Evolutionary conservation across 2,113 vertebrate genomes (phyloP).

Genomic region (Camarhynchus parvulus): DNA sequence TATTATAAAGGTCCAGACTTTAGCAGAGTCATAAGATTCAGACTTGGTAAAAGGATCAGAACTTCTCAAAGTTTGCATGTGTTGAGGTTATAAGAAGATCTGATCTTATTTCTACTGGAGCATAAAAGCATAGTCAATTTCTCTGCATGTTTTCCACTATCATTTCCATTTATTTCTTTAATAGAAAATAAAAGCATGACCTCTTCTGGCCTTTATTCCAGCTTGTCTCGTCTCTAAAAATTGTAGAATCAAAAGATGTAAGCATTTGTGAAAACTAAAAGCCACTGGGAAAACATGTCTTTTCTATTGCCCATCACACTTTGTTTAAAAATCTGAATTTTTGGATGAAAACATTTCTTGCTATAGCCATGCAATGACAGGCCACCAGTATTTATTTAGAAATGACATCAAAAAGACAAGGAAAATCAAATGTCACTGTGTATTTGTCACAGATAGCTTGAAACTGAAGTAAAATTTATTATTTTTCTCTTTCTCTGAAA

Average conservation of each 20-base stretch:
- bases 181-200: background rate
- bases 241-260: background rate
- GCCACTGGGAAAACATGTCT: constrained; percentile 18
- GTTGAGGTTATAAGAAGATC: background rate
- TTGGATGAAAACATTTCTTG: constrained; percentile 1
- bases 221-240: background rate
- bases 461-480: constrained; percentile 33
- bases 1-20: background rate
- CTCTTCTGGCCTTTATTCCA: background rate
- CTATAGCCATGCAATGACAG: background rate
- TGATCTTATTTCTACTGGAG: background rate
- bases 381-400: constrained; percentile 31
- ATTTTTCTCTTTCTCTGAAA: constrained; percentile 20
- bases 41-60: background rate
- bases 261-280: constrained; percentile 38
- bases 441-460: constrained; percentile 47
- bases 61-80: background rate
- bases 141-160: background rate
- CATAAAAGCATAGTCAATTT: background rate
- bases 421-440: constrained; percentile 29
- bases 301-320: constrained; percentile 10
- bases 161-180: background rate
- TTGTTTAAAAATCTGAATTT: constrained; percentile 25
- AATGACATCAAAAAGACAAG: constrained; percentile 45
- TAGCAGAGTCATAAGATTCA: background rate